phyloP scores from a whole-genome alignment of 2,113 vertebrate genomes.

The Uropsilus gracilis region DNA sequence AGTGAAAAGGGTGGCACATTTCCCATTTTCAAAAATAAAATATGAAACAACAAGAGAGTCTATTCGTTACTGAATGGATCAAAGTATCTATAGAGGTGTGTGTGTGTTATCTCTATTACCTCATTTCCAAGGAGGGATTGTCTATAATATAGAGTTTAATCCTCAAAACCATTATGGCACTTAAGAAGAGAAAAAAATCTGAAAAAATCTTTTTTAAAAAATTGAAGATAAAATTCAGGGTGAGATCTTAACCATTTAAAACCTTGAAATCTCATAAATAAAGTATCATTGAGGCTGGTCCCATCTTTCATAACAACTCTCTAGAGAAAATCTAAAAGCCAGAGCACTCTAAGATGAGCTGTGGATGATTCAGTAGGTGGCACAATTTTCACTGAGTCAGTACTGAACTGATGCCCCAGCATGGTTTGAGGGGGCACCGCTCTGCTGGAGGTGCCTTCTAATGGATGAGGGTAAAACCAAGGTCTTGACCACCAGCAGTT shows the following conservation, averaged over 20 bases:
- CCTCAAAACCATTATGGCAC: not conserved
- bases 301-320: conserved; percentile 75
- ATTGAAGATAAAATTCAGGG: conserved; percentile 51
- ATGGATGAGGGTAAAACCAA: conserved; percentile 84
- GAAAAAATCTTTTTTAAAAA: conserved; percentile 32
- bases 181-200: not conserved
- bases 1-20: not conserved
- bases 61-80: not conserved
- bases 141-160: not conserved
- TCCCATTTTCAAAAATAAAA: conserved; percentile 27
- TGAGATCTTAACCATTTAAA: conserved; percentile 69
- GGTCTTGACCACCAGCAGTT: conserved; percentile 84
- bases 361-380: conserved; percentile 83
- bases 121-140: conserved; percentile 4
- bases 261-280: conserved; percentile 75
- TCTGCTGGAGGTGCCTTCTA: conserved; percentile 83
- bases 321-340: conserved; percentile 81
- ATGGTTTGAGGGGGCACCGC: conserved; percentile 78
- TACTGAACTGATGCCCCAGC: conserved; percentile 81
- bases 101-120: not conserved
- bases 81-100: not conserved
- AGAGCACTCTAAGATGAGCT: conserved; percentile 68
- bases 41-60: not conserved
- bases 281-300: conserved; percentile 65
- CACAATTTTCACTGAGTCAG: conserved; percentile 84